A percentile compares a stretch with the other conserved stretches of the same genome.
Evolutionary conservation across 2,113 vertebrate genomes (phyloP).

Genomic region (Acanthochromis polyacanthus): DNA sequence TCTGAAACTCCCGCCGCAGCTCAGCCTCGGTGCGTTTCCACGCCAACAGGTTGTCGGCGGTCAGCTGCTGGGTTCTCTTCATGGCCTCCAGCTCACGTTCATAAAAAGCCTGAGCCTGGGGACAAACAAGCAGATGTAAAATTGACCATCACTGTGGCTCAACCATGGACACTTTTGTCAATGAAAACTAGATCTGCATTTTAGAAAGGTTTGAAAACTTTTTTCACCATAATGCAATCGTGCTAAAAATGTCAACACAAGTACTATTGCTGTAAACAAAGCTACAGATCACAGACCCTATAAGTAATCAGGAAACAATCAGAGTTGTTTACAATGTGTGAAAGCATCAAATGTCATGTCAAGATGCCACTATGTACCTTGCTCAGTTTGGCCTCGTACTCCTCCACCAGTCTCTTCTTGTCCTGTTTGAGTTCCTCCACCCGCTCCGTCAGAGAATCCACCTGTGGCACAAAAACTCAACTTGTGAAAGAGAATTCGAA

Average conservation of each 20-base stretch:
- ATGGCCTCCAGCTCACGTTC: conserved; percentile 96
- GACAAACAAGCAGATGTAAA: background rate
- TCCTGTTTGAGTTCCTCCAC: conserved; percentile 93
- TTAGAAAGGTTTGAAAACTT: too few relatives aligned
- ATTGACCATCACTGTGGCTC: too few relatives aligned
- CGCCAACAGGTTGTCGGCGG: conserved; percentile 93
- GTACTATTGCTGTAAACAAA: too few relatives aligned
- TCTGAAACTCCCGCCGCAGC: conserved; percentile 94
- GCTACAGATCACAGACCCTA: too few relatives aligned
- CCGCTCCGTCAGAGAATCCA: conserved; percentile 89
- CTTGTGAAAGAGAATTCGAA: background rate
- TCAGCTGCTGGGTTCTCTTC: conserved; percentile 97
- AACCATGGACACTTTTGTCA: too few relatives aligned
- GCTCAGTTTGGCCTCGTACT: conserved; percentile 95
- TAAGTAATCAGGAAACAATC: background rate
- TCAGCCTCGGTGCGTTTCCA: conserved; percentile 97
- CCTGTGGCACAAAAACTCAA: conserved; percentile 55
- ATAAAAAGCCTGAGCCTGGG: conserved; percentile 93
- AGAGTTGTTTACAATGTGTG: background rate
- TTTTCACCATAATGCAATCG: too few relatives aligned
- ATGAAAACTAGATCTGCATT: too few relatives aligned
- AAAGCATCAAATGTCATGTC: too few relatives aligned
- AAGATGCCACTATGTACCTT: conserved; percentile 78
- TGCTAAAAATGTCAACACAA: too few relatives aligned
- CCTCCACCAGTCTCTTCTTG: conserved; percentile 94